Percentiles rank a stretch among this genome's conserved stretches.
Conservation (phyloP, 2,113 vertebrate genomes). For the Podiceps cristatus region DNA sequence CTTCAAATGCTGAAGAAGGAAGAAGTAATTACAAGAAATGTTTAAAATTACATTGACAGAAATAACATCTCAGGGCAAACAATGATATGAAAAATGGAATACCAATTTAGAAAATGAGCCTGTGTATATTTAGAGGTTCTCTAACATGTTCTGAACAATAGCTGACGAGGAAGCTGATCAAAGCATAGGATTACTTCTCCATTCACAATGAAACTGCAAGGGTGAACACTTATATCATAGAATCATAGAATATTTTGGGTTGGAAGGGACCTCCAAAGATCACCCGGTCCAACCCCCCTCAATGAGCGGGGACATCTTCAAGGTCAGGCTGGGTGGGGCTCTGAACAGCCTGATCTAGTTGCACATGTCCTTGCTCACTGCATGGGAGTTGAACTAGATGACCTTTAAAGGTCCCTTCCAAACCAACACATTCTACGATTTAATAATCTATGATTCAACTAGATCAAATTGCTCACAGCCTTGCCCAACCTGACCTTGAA, state of each 20-base stretch:
- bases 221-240: neutral
- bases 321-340: no score
- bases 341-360: no score
- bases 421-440: no score
- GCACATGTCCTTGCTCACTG: no score
- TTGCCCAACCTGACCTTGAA: accelerated
- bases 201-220: neutral
- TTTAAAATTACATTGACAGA: neutral
- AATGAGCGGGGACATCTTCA: neutral
- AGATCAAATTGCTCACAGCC: neutral
- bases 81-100: neutral
- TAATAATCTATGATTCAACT: neutral
- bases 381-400: no score
- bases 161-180: neutral
- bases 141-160: neutral
- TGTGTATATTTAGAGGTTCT: neutral
- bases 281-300: neutral
- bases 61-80: neutral
- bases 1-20: neutral
- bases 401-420: no score
- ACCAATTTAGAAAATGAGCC: neutral
- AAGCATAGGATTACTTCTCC: neutral
- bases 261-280: neutral
- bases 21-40: neutral
- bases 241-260: neutral